A percentile compares a stretch with the other conserved stretches of the same genome.
Evolutionary conservation across 1,140 invertebrate genomes (phyloP).

Genomic region (Propsilocerus akamusi): DNA sequence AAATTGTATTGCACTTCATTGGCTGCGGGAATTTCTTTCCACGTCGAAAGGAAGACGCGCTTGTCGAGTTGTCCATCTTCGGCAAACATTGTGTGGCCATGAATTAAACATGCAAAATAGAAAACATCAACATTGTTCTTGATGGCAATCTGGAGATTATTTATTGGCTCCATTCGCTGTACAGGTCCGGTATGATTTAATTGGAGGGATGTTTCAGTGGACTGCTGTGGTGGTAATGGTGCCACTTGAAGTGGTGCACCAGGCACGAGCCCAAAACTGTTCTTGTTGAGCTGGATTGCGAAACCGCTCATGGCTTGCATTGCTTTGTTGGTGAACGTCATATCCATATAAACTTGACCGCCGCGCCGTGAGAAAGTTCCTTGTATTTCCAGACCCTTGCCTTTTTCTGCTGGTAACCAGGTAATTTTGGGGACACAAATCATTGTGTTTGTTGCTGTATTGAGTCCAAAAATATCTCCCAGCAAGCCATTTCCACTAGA

Average conservation of each 20-base stretch:
- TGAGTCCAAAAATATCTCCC: conserved; percentile 81
- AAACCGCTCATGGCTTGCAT: conserved; percentile 95
- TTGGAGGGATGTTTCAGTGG: conserved; percentile 53
- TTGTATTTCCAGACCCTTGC: conserved; percentile 93
- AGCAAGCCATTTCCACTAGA: conserved; percentile 41
- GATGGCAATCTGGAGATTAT: conserved; percentile 82
- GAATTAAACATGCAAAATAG: conserved; percentile 90
- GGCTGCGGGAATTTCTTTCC: conserved; percentile 97
- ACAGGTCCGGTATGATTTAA: conserved; percentile 78
- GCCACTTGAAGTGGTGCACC: conserved; percentile 61
- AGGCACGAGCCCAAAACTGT: conserved; percentile 90
- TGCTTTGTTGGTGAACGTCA: conserved; percentile 93
- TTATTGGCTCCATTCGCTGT: conserved; percentile 93
- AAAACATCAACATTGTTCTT: conserved; percentile 99
- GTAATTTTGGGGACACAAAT: conserved; percentile 52
- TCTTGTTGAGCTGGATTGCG: conserved; percentile 98
- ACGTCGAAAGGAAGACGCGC: conserved; percentile 88
- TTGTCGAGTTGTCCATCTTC: conserved; percentile 98
- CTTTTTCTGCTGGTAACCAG: conserved; percentile 88
- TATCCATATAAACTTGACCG: conserved; percentile 85
- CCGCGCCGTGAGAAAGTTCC: conserved; percentile 85
- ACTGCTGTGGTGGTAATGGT: conserved; percentile 69
- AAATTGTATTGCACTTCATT: conserved; percentile 92
- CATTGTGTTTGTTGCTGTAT: conserved; percentile 42
- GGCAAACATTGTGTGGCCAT: conserved; percentile 81